Evolutionary conservation across 2,113 vertebrate species (phyloP).

Genomic region (Nothobranchius kuhntae): DNA sequence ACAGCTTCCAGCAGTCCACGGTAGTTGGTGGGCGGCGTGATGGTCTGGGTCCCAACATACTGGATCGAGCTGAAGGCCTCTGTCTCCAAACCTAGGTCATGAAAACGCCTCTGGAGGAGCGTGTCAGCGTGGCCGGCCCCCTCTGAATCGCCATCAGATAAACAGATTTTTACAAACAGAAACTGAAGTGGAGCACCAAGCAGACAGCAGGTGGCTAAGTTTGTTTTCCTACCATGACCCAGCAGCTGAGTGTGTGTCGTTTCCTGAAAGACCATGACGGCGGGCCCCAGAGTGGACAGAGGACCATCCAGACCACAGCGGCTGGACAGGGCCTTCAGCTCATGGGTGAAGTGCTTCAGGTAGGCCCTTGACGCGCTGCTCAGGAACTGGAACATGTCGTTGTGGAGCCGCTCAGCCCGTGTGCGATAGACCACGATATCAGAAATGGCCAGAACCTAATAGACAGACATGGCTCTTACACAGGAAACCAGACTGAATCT

Average conservation of each 20-base stretch:
- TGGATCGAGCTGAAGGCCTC: slow-evolving; percentile 84
- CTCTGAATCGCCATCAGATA: slow-evolving; percentile 59
- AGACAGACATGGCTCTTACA: neutral
- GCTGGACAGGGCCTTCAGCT: slow-evolving; percentile 79
- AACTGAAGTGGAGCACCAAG: neutral
- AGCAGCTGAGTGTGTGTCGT: slow-evolving; percentile 82
- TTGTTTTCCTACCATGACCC: slow-evolving; percentile 71
- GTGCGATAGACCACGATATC: slow-evolving; percentile 84
- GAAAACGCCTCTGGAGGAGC: slow-evolving; percentile 81
- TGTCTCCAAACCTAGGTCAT: slow-evolving; percentile 75
- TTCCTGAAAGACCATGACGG: slow-evolving; percentile 83
- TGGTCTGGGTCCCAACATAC: slow-evolving; percentile 83
- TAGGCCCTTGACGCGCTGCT: slow-evolving; percentile 84
- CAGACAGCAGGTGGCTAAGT: neutral
- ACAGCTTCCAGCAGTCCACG: slow-evolving; percentile 68
- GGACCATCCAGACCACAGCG: slow-evolving; percentile 83
- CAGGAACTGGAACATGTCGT: slow-evolving; percentile 86
- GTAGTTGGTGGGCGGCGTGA: slow-evolving; percentile 81
- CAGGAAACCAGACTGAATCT: neutral
- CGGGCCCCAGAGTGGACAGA: slow-evolving; percentile 82
- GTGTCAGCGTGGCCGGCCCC: slow-evolving; percentile 67
- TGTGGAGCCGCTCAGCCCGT: slow-evolving; percentile 83
- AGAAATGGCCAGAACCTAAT: slow-evolving; percentile 81
- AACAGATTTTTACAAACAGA: neutral
- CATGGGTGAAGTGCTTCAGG: slow-evolving; percentile 81